Conservation (phyloP, 2,888 invertebrate species). For the Labia minor region DNA sequence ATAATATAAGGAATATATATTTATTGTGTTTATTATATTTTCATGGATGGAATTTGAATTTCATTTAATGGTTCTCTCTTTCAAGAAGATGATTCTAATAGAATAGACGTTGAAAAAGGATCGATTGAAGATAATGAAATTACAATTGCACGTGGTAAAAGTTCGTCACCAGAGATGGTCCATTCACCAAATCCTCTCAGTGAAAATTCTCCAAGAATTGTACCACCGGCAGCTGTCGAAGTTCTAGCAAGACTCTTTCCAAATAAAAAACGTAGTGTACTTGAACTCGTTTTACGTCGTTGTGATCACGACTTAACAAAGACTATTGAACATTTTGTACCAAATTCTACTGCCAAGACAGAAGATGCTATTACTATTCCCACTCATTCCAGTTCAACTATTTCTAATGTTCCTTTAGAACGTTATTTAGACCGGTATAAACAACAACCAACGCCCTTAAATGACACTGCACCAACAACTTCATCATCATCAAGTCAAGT, state of each 20-base stretch:
- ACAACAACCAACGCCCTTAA: too few species aligned
- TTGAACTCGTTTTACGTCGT: slow-evolving; percentile 82
- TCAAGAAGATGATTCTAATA: too few species aligned
- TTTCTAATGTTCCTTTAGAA: not conserved
- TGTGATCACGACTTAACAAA: slow-evolving; percentile 86
- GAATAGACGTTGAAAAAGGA: not conserved
- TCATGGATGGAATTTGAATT: too few species aligned
- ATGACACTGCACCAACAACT: too few species aligned
- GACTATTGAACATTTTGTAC: slow-evolving; percentile 73
- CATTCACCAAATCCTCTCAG: slow-evolving; percentile 21
- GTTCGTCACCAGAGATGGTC: not conserved
- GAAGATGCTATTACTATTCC: not conserved
- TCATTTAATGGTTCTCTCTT: too few species aligned
- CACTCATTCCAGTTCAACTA: not conserved
- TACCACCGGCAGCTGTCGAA: slow-evolving; percentile 48
- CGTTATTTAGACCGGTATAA: not conserved
- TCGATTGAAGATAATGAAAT: not conserved
- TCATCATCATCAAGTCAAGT: too few species aligned
- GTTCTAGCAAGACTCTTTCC: slow-evolving; percentile 83
- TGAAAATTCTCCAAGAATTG: slow-evolving; percentile 16
- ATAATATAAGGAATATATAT: too few species aligned
- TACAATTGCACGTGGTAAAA: not conserved
- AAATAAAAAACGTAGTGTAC: slow-evolving; percentile 72
- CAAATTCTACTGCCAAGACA: slow-evolving; percentile 18
- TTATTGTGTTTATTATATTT: too few species aligned